Conservation (phyloP, 2,113 vertebrate genomes). For the Pelmatolapia mariae region DNA sequence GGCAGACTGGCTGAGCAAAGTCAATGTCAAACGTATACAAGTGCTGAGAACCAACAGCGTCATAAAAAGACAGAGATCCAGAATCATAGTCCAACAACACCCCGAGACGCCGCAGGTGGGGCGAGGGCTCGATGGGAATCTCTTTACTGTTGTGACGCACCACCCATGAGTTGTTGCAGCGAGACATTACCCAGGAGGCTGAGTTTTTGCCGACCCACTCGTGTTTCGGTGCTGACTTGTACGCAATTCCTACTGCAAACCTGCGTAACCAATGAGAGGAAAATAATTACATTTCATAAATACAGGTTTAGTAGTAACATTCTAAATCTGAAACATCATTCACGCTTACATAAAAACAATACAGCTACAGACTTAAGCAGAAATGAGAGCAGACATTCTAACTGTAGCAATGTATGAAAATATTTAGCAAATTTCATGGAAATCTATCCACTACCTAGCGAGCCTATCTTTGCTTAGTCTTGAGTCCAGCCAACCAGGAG, state of each 20-base stretch:
- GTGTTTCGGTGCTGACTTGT: constrained; percentile 92
- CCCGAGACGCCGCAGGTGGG: constrained; percentile 88
- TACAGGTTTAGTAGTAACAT: background rate
- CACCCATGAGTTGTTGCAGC: constrained; percentile 93
- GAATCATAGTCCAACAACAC: constrained; percentile 95
- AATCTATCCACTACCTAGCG: background rate
- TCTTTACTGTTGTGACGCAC: constrained; percentile 95
- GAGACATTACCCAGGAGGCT: constrained; percentile 91
- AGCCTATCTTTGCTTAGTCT: background rate
- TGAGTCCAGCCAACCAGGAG: background rate
- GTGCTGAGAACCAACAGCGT: constrained; percentile 90
- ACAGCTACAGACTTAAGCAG: background rate
- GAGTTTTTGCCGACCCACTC: constrained; percentile 98
- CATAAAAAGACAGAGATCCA: constrained; percentile 90
- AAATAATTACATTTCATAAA: background rate
- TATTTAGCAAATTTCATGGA: background rate
- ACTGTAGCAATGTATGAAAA: background rate
- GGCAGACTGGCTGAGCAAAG: constrained; percentile 91
- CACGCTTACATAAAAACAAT: background rate
- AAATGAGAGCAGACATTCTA: background rate
- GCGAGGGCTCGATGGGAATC: constrained; percentile 85
- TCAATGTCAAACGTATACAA: constrained; percentile 91
- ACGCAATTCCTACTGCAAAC: constrained; percentile 95
- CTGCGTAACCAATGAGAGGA: constrained; percentile 56
- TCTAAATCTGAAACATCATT: background rate